A percentile compares a stretch with the other conserved stretches of the same genome.
phyloP scores from a whole-genome alignment of 2,888 invertebrate species.

The Pyrrhosoma nymphula region DNA sequence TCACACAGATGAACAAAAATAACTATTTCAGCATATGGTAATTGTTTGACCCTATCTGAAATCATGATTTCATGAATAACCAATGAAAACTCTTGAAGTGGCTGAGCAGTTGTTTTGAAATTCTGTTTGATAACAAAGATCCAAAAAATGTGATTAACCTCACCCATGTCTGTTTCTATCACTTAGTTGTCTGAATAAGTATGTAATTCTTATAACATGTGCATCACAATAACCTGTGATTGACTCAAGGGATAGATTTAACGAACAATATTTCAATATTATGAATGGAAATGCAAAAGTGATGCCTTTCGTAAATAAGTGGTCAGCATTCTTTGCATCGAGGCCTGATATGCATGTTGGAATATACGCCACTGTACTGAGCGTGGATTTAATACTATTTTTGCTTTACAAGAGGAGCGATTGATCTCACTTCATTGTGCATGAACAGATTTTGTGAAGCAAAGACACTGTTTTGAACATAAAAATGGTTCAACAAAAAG shows the following conservation, averaged over 20 bases:
- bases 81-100: not conserved
- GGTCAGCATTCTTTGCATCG: conserved; percentile 23
- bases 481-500: conserved; percentile 33
- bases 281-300: conserved; percentile 25
- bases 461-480: conserved; percentile 23
- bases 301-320: conserved; percentile 52
- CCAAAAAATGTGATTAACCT: not conserved
- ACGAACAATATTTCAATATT: conserved; percentile 28
- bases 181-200: conserved; percentile 33
- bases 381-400: conserved; percentile 32
- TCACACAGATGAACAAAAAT: conserved; percentile 19
- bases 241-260: conserved; percentile 57
- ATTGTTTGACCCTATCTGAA: not conserved
- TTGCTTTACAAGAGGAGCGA: conserved; percentile 55
- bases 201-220: not conserved
- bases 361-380: not conserved
- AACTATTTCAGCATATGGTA: conserved; percentile 33
- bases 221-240: conserved; percentile 49
- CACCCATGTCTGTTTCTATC: not conserved
- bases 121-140: conserved; percentile 20
- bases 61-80: not conserved
- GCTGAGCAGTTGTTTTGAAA: conserved; percentile 15
- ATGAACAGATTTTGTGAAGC: conserved; percentile 53
- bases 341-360: not conserved
- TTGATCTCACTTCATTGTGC: conserved; percentile 55